Base-by-base conservation (phyloP, 1,140 invertebrate genomes). In the Pseudoatta argentina region DNA sequence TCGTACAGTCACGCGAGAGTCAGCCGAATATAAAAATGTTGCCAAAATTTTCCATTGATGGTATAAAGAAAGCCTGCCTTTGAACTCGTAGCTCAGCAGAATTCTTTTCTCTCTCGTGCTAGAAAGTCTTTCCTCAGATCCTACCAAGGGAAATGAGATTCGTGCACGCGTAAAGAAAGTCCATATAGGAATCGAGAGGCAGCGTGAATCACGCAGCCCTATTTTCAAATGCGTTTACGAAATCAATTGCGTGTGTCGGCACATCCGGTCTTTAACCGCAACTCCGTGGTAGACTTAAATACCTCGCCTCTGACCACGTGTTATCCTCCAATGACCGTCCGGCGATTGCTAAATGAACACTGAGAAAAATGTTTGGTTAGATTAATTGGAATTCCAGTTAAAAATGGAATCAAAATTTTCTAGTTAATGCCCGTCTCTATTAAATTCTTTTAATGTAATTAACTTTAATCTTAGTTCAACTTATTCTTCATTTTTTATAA, bases 221-320 rank as follows among this genome's bases (percentile, higher is more conserved):
- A 72, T 88, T 86, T 86, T 90, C 87, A 86, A 86, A 63, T 76
- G 64, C 85, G 87, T 90, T 90, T 90, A 88, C 85, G 75, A 91
- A 90, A 90, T 91, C 85, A 91, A 87, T 91, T 85, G 89, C 78
- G 75, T 87, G 89, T 91, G 85, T 91, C 89, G 89, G 39, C 61
- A 76, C 85, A 90, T 91, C 89, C 89, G 89, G 82, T 57, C 12
- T 85, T 85, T 61, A 34, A 82, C 39, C 30, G n/a, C 51, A 14
- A 21, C 21, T 53, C 71, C 61, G 51, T 55, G 53, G 30, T 34
- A 59, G 39, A 21, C 72, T 89, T 90, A 88, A 90, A 85, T 78
- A 30, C 53, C 61, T 86, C 86, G 27, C 59, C 75, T 77, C 4
- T 48, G n/a, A 55, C 57, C 34, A 75, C 75, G 69, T 83, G 81